These are phyloP conservation scores for Gouania willdenowi DNA, from an alignment of 2,797 vertebrate genomes.

Conservation along the genomic window DNA sequence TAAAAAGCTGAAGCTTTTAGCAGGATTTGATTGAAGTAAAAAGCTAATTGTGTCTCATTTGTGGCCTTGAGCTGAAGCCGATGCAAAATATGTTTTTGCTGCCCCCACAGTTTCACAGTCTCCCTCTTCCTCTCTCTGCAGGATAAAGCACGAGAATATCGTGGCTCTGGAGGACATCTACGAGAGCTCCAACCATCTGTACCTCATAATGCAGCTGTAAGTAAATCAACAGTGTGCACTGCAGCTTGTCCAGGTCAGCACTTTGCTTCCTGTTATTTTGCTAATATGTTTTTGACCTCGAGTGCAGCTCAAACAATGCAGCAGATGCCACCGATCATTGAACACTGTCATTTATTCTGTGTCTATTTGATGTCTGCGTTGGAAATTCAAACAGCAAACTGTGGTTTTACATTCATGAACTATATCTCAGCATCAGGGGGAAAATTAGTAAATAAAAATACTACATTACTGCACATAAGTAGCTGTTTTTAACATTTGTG, in stretches of 20 bases:
- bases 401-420: too few species aligned
- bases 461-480: too few species aligned
- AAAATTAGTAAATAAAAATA: too few species aligned
- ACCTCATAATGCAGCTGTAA: constrained; percentile 99
- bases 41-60: constrained; percentile 18
- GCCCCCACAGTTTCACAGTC: too few species aligned
- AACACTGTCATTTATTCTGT: too few species aligned
- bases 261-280: constrained; percentile 13
- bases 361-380: too few species aligned
- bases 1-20: too few species aligned
- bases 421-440: too few species aligned
- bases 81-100: constrained; percentile 22
- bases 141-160: constrained; percentile 98
- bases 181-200: constrained; percentile 94
- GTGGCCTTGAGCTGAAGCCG: constrained; percentile 8
- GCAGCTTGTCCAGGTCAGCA: constrained; percentile 12
- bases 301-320: too few species aligned
- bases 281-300: constrained; percentile 25
- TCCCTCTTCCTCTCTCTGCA: constrained; percentile 56
- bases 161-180: constrained; percentile 98
- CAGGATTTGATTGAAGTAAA: background rate
- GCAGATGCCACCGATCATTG: too few species aligned
- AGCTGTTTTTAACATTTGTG: too few species aligned
- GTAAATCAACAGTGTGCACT: constrained; percentile 63
- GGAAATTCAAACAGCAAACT: too few species aligned